These are phyloP conservation scores for Sipunculus nudus DNA, from an alignment of 2,888 invertebrate genomes.

Conservation along the genomic window DNA sequence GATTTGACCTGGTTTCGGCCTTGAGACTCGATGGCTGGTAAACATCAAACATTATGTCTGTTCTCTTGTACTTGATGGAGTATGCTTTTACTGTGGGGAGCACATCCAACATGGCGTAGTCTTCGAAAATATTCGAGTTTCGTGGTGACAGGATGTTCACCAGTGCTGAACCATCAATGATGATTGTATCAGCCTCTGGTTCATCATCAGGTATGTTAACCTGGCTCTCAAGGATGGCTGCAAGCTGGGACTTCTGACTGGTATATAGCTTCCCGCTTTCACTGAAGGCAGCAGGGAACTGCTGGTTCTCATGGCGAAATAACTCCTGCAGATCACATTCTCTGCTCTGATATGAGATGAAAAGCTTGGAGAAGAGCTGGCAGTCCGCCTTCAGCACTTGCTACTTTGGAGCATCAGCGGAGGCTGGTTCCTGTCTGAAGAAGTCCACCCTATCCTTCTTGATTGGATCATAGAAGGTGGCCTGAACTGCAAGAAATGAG, in stretches of 20 bases:
- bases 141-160: slow-evolving; percentile 19
- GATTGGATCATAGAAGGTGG: no score
- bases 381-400: no score
- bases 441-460: no score
- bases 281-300: slow-evolving; percentile 28
- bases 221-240: slow-evolving; percentile 15
- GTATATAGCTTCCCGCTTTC: slow-evolving; percentile 29
- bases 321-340: no score
- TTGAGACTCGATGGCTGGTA: slow-evolving; percentile 19
- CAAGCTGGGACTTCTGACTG: slow-evolving; percentile 30
- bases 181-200: slow-evolving; percentile 19
- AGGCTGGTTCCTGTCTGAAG: no score
- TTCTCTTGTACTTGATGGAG: slow-evolving; percentile 19
- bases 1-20: slow-evolving; percentile 24
- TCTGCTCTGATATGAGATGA: no score
- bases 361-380: no score
- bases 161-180: slow-evolving; percentile 25
- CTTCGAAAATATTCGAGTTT: slow-evolving; percentile 23
- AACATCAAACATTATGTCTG: slow-evolving; percentile 31
- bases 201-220: slow-evolving; percentile 18
- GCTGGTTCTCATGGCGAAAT: slow-evolving; percentile 35
- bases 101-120: slow-evolving; percentile 22
- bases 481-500: no score
- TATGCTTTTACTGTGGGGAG: slow-evolving; percentile 11
- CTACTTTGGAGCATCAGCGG: no score